Evolutionary conservation across 2,113 vertebrate species (phyloP).

Genomic region (Nothocercus nigrocapillus): DNA sequence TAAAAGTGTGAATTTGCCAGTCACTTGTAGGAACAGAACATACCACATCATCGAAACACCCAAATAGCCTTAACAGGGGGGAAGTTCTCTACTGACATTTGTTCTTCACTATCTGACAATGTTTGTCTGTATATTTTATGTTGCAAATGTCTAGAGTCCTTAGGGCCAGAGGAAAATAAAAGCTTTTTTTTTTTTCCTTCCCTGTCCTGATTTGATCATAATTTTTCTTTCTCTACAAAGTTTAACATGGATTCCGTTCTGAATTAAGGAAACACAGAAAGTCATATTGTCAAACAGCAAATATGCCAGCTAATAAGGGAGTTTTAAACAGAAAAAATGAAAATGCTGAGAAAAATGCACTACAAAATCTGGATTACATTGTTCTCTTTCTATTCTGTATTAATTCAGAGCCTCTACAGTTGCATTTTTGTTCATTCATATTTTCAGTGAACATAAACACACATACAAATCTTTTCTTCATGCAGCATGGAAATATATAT

Average conservation of each 20-base stretch:
- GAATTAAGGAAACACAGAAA: conserved; percentile 1
- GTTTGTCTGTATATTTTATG: not conserved
- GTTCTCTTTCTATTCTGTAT: not conserved
- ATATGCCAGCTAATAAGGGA: not conserved
- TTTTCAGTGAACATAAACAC: not conserved
- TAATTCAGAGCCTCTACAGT: not conserved
- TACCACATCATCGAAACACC: not conserved
- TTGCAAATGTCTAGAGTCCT: not conserved
- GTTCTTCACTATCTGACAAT: not conserved
- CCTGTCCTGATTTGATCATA: not conserved
- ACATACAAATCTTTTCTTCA: not conserved
- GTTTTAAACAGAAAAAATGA: not conserved
- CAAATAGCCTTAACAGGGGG: not conserved
- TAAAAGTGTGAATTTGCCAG: not conserved
- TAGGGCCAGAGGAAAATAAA: not conserved
- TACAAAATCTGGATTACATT: not conserved
- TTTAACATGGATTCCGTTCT: not conserved
- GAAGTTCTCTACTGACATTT: not conserved
- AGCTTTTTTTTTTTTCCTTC: not conserved
- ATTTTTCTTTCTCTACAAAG: not conserved
- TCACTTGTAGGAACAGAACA: not conserved
- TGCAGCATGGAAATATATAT: not conserved
- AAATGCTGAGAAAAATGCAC: not conserved
- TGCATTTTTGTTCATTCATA: not conserved
- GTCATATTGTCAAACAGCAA: not conserved